These are phyloP conservation scores for Limnephilus lunatus DNA, from an alignment of 2,888 invertebrate genomes.

Conservation along the genomic window DNA sequence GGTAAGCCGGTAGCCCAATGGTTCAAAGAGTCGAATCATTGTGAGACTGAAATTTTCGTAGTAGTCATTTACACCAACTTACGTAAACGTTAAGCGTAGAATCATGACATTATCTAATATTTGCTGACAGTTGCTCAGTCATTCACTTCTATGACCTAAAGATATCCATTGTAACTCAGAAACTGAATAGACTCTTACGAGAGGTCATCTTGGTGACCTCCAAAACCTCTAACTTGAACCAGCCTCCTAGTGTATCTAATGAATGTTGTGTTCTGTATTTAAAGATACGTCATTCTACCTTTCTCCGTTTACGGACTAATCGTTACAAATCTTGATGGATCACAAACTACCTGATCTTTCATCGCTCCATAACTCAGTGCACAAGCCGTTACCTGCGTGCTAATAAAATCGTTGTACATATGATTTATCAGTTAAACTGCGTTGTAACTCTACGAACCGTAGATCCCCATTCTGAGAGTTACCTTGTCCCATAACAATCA, in stretches of 20 bases:
- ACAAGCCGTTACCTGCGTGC: neutral
- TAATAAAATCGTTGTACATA: too few species aligned
- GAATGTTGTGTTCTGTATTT: neutral
- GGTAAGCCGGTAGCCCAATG: too few species aligned
- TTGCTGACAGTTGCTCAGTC: neutral
- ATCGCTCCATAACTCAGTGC: neutral
- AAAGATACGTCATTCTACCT: neutral
- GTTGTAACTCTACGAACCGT: neutral
- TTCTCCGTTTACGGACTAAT: neutral
- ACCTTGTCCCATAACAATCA: conserved; percentile 4
- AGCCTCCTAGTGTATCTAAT: neutral
- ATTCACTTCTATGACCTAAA: neutral
- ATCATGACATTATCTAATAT: neutral
- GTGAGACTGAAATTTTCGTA: too few species aligned
- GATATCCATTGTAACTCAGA: neutral
- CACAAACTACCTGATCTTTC: too few species aligned
- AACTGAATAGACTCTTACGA: neutral
- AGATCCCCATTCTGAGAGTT: neutral
- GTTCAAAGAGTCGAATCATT: too few species aligned
- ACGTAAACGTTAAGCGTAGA: neutral
- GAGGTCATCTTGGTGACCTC: neutral
- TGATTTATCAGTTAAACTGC: neutral
- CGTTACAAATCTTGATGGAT: too few species aligned
- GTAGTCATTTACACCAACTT: neutral
- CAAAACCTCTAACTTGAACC: neutral